Evolutionary conservation across 2,888 invertebrate species (phyloP).

Genomic region (Julus scanicus): DNA sequence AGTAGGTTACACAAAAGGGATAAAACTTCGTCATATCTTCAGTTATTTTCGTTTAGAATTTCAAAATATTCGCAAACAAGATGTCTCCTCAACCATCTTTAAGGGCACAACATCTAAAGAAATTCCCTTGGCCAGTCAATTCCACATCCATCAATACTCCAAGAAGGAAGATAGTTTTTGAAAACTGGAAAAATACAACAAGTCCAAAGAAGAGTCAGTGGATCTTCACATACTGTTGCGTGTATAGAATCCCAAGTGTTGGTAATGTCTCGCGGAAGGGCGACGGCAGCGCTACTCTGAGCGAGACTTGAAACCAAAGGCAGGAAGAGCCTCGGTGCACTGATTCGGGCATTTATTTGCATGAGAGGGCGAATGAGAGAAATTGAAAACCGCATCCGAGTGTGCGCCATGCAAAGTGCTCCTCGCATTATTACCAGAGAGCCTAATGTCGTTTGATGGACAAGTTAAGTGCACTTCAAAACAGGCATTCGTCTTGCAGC

Average conservation of each 20-base stretch:
- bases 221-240: background rate
- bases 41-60: no score
- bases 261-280: background rate
- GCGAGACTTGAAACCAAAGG: background rate
- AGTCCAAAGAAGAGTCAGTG: background rate
- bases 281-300: background rate
- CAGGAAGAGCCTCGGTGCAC: background rate
- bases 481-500: constrained; percentile 48
- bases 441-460: constrained; percentile 41
- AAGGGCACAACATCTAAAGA: no score
- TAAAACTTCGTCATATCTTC: no score
- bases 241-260: background rate
- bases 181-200: background rate
- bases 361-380: constrained; percentile 33
- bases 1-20: no score
- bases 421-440: constrained; percentile 36
- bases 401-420: constrained; percentile 33
- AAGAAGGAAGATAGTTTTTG: no score
- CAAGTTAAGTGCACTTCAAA: constrained; percentile 51
- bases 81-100: no score
- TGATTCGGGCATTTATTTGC: constrained; percentile 26
- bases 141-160: no score
- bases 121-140: no score
- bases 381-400: constrained; percentile 33
- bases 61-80: no score